Evolutionary conservation across 2,113 vertebrate genomes (phyloP).

Genomic region (Tetraodon nigroviridis): DNA sequence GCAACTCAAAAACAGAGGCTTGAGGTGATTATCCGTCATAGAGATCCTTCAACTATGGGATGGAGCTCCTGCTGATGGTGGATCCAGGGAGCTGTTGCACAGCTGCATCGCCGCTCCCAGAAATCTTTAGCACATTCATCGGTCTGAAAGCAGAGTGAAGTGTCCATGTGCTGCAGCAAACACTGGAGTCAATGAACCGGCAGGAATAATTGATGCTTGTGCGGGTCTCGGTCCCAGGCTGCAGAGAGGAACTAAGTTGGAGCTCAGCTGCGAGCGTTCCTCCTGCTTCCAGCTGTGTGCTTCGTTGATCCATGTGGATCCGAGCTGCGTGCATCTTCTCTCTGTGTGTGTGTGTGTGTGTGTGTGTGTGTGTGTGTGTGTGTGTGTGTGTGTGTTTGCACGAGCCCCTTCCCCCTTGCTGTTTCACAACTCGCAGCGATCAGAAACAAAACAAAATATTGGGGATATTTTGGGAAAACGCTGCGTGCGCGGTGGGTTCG

Average conservation of each 20-base stretch:
- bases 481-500: too few species aligned
- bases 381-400: background rate
- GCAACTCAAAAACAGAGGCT: too few species aligned
- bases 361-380: background rate
- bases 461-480: too few species aligned
- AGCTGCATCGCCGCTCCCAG: background rate
- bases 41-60: too few species aligned
- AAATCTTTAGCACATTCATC: background rate
- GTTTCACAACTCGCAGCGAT: background rate
- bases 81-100: background rate
- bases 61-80: background rate
- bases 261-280: slow-evolving; percentile 10
- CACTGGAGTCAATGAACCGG: too few species aligned
- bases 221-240: too few species aligned
- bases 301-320: slow-evolving; percentile 17
- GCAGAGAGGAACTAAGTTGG: slow-evolving; percentile 28
- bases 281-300: slow-evolving; percentile 5
- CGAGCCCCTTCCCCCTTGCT: slow-evolving; percentile 1
- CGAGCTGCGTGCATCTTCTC: background rate
- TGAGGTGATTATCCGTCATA: too few species aligned
- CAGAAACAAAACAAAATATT: too few species aligned
- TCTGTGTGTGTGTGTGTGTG: background rate
- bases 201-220: too few species aligned
- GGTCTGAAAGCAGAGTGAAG: background rate
- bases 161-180: background rate